These are phyloP conservation scores for Garra rufa DNA, from an alignment of 2,113 vertebrate species.

Conservation along the genomic window DNA sequence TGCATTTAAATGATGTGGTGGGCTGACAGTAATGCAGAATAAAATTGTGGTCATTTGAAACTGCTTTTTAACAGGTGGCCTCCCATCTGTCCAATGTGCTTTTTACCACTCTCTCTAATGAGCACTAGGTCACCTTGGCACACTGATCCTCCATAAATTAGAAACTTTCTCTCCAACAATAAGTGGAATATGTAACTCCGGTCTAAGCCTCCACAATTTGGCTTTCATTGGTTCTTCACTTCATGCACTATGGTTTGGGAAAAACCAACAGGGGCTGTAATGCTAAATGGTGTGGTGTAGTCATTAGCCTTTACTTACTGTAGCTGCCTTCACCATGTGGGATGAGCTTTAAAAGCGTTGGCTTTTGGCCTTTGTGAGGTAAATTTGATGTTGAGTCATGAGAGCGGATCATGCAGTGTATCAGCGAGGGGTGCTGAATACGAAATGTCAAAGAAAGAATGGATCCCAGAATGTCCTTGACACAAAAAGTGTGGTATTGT, in stretches of 20 bases:
- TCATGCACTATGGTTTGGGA: not conserved
- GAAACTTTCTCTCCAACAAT: not conserved
- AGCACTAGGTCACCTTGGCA: slow-evolving; percentile 9
- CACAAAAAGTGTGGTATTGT: slow-evolving; percentile 14
- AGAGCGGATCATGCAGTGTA: slow-evolving; percentile 38
- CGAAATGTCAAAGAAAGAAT: slow-evolving; percentile 51
- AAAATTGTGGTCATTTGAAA: slow-evolving; percentile 29
- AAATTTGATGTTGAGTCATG: slow-evolving; percentile 54
- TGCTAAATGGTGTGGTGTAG: slow-evolving; percentile 28
- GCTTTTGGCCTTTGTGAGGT: slow-evolving; percentile 49
- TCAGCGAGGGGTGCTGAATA: slow-evolving; percentile 49
- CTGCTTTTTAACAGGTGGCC: slow-evolving; percentile 37
- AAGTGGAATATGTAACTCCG: not conserved
- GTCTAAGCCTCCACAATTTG: slow-evolving; percentile 7
- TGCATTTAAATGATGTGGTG: slow-evolving; percentile 19
- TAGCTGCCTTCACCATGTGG: slow-evolving; percentile 17
- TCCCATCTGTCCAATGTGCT: slow-evolving; percentile 27
- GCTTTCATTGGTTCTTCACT: slow-evolving; percentile 5
- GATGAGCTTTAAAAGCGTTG: slow-evolving; percentile 33
- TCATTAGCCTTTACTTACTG: slow-evolving; percentile 25
- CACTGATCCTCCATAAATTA: slow-evolving; percentile 3
- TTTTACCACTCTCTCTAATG: slow-evolving; percentile 6
- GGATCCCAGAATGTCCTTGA: slow-evolving; percentile 13
- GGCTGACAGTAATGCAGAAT: slow-evolving; percentile 23
- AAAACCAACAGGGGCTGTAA: not conserved